A percentile compares a stretch with the other conserved stretches of the same genome.
These are phyloP conservation scores for Neocrepidodera transversa DNA, from an alignment of 2,888 invertebrate species.

Conservation along the genomic window DNA sequence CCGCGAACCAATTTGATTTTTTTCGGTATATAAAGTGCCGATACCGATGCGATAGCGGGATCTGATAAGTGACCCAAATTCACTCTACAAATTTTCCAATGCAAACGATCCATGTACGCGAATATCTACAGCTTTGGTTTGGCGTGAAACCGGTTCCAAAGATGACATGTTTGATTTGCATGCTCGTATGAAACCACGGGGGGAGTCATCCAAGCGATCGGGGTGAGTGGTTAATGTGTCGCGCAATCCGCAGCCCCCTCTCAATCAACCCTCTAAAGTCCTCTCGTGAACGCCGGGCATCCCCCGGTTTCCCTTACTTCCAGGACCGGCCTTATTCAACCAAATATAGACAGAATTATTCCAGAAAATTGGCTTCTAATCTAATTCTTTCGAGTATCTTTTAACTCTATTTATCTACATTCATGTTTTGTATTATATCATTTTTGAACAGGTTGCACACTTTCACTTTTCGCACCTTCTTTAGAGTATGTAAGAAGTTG, in stretches of 20 bases:
- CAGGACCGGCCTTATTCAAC: constrained; percentile 16
- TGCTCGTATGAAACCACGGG: constrained; percentile 49
- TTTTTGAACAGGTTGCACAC: no score
- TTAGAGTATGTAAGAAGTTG: no score
- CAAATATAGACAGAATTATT: no score
- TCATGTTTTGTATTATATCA: no score
- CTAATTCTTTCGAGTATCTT: no score
- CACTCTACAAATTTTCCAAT: constrained; percentile 11
- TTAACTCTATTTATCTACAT: no score
- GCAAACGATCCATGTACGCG: constrained; percentile 26
- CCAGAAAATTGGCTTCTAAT: no score
- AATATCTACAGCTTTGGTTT: constrained; percentile 37
- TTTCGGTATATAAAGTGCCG: no score
- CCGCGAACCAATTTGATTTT: no score
- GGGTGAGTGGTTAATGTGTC: constrained; percentile 55
- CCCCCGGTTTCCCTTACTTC: constrained; percentile 35
- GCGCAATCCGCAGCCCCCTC: constrained; percentile 50
- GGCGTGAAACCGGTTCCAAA: constrained; percentile 47
- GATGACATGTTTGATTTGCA: constrained; percentile 58
- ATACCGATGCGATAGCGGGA: not conserved
- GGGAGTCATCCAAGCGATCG: constrained; percentile 44
- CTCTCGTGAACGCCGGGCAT: constrained; percentile 35
- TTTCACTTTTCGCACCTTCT: no score
- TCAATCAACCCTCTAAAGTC: constrained; percentile 34
- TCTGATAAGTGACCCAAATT: constrained; percentile 18